Base-by-base conservation (phyloP, 2,888 invertebrate species). In the Melanostoma scalare region DNA sequence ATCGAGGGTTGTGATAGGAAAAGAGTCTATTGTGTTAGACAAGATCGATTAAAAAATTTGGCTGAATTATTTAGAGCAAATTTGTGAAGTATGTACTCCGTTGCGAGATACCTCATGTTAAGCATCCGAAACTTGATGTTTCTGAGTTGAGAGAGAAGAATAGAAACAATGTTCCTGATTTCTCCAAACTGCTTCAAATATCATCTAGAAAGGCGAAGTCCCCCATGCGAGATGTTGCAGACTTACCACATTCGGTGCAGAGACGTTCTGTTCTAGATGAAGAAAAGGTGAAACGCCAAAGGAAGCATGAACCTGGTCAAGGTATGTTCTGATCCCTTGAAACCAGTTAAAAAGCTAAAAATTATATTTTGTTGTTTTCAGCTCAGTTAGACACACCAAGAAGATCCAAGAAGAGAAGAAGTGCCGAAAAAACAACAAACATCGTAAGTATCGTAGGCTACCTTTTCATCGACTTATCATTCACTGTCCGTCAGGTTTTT, bases 1-100 rank as follows among this genome's bases (percentile, higher is more conserved):
- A 86, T 90, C 92, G 2, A 94, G 94, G 40, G 92, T 94, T n/a
- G 94, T 96, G 94, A 95, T 95, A 4, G 94, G 96, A 0, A 93
- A 94, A 87, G 97, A 97, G 88, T 95, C 91, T 0, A 50, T 90
- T 38, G 89, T 89, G 38, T 77, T 91, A 6, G 89, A 87, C 9
- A 88, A 88, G 42, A 84, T 90, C 4, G 91, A 91, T 74, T 89
- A 91, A 3, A 90, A 90, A 75, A 84, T 89, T n/a, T 91, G 91
- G 91, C 94, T 97, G 20, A 94, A 96, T 67, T 98, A 98, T 90
- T 92, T 98, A 81, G 94, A 96, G 60, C 96, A 97, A 90, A 95
- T 98, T 85, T 98, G 98, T 91, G 95, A 96, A 90, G 94, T 95
- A 69, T 98, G n/a, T n/a, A n/a, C n/a, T 98, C 92, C 95, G 97